Conservation (phyloP, 2,888 invertebrate species). For the Thecophora atra region DNA sequence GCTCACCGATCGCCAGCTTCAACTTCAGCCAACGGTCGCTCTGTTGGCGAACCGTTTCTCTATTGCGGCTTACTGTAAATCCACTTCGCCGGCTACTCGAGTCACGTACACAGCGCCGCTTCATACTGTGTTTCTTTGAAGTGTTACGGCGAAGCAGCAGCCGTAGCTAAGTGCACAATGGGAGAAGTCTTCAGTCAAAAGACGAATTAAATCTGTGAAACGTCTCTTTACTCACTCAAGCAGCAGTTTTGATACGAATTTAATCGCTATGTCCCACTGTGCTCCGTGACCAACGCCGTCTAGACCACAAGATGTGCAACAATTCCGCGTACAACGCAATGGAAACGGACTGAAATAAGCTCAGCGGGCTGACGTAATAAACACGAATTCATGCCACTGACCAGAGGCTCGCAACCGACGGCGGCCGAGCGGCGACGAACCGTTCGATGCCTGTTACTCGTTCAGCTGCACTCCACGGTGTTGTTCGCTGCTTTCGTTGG, state of each 20-base stretch:
- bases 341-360: neutral
- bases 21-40: neutral
- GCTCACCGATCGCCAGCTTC: neutral
- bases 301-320: constrained; percentile 19
- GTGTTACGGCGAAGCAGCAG: neutral
- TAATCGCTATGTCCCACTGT: neutral
- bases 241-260: neutral
- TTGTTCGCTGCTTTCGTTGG: neutral
- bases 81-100: neutral
- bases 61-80: neutral
- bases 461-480: neutral
- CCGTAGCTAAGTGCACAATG: constrained; percentile 8
- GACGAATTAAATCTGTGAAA: neutral
- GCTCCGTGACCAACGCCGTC: neutral
- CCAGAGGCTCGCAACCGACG: neutral
- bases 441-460: neutral
- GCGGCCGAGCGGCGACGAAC: neutral
- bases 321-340: neutral
- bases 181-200: neutral
- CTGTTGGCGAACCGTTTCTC: neutral
- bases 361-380: constrained; percentile 25
- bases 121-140: constrained; percentile 10
- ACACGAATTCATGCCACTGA: constrained; percentile 9
- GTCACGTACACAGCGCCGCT: constrained; percentile 12
- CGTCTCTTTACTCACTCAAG: neutral